Evolutionary conservation across 2,888 invertebrate genomes (phyloP).

Genomic region (Congeria kusceri): DNA sequence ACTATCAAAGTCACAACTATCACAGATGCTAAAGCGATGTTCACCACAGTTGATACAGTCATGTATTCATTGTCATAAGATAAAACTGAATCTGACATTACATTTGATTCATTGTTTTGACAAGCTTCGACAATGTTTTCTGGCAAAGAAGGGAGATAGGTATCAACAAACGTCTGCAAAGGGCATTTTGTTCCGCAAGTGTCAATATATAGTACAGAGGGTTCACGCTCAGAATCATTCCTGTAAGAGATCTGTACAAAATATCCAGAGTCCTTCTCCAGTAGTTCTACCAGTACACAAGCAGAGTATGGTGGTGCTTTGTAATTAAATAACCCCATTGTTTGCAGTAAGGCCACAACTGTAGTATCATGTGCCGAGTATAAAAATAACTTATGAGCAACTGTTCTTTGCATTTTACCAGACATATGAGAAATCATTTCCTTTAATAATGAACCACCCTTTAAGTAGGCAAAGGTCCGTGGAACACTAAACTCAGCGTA

Average conservation of each 20-base stretch:
- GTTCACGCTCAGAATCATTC: slow-evolving; percentile 40
- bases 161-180: slow-evolving; percentile 28
- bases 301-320: slow-evolving; percentile 55
- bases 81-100: too few relatives aligned
- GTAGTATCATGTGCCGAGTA: slow-evolving; percentile 65
- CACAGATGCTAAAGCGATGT: slow-evolving; percentile 11
- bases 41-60: slow-evolving; percentile 2
- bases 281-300: slow-evolving; percentile 57
- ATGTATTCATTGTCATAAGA: not conserved
- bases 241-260: slow-evolving; percentile 52
- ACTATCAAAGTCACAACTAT: slow-evolving; percentile 14
- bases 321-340: slow-evolving; percentile 52
- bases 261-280: slow-evolving; percentile 31
- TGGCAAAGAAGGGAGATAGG: slow-evolving; percentile 32
- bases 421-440: slow-evolving; percentile 47
- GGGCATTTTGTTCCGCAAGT: slow-evolving; percentile 38
- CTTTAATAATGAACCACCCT: slow-evolving; percentile 37
- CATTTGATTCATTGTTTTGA: not conserved
- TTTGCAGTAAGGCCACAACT: slow-evolving; percentile 37
- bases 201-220: slow-evolving; percentile 29
- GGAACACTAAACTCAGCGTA: slow-evolving; percentile 21
- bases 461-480: slow-evolving; percentile 28
- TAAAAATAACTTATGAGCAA: slow-evolving; percentile 38
- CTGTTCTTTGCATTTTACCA: slow-evolving; percentile 6
- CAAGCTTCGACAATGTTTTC: slow-evolving; percentile 19